Base-by-base conservation (phyloP, 2,797 vertebrate genomes). In the Protosalanx chinensis region DNA sequence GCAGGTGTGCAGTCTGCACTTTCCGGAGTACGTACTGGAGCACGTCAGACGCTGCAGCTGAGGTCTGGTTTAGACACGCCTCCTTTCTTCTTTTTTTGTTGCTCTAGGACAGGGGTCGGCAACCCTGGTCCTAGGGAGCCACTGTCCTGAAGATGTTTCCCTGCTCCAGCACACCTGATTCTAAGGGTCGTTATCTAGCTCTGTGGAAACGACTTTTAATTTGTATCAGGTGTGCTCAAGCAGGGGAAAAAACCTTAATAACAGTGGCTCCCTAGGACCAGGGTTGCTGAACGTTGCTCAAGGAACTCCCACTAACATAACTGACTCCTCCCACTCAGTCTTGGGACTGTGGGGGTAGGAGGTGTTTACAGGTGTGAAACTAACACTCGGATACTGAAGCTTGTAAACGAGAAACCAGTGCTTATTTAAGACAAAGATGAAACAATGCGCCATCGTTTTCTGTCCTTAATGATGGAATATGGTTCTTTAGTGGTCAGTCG, bases 1-100 rank as follows among this genome's bases (percentile, higher is more conserved):
- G 89, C 97, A 99, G 88, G 97, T 99, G 75, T 99, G 97, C 93
- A 98, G 97, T 80, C 91, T 98, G 87, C 96, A 98, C 90, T 98
- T 99, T 76, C 97, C 97, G 2, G 97, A 99, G 69, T 98, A 96
- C 61, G 95, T 99, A 85, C 87, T 99, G 83, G 97, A 99, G 86
- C 96, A 99, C 29, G 95, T 99, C 57, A 92, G 95, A 81, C 96
- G 95, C 83, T 99, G 97, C 92, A 98, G 94, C 93, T 98, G 90
- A 96, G 92, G 82, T 76, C 84, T 8, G 81, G 85, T 78, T 64
- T 68, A 1, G 56, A 12, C 60, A 3, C 12, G 65, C 78, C 75
- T 65, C 75, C 74, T 81, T 29, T 29, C 79, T 84, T 87, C 23
- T 27, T 27, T 27, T 27, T 1, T 1, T 27, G 23, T 27, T 27